A percentile compares a stretch with the other conserved stretches of the same genome.
Conservation (phyloP, 2,797 vertebrate species). For the Pristis pectinata region DNA sequence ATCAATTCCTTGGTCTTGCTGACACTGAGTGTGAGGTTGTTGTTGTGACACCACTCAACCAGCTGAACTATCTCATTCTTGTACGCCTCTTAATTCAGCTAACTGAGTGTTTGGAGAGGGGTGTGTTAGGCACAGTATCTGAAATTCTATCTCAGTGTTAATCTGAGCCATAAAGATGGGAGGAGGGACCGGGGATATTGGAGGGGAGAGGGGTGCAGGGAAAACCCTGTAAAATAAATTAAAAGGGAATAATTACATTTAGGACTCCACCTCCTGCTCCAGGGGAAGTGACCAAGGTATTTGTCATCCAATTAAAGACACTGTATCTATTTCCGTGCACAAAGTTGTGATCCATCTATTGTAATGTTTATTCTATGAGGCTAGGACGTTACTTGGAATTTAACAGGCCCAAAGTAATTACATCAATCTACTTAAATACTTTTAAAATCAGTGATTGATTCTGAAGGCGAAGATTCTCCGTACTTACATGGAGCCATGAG, state of each 20-base stretch:
- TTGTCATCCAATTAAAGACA: background rate
- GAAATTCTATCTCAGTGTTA: background rate
- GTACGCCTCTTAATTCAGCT: too few relatives aligned
- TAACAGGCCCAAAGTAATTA: background rate
- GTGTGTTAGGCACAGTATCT: background rate
- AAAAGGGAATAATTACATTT: background rate
- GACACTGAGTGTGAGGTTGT: too few relatives aligned
- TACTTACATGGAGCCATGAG: constrained; percentile 8
- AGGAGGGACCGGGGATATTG: background rate
- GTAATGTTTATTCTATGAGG: background rate
- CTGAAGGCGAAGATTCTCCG: background rate
- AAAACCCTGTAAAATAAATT: background rate
- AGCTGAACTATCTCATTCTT: too few relatives aligned
- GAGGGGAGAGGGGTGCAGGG: too few relatives aligned
- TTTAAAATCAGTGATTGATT: background rate
- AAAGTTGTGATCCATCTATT: background rate
- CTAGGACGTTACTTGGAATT: background rate
- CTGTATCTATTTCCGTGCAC: background rate
- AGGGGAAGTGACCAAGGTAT: background rate
- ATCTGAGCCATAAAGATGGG: background rate
- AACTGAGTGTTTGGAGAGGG: too few relatives aligned
- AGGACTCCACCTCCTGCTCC: background rate
- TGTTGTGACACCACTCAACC: too few relatives aligned
- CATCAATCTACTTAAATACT: background rate
- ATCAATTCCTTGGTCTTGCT: too few relatives aligned